Base-by-base conservation (phyloP, 2,888 invertebrate species). In the Nymphalis polychloros region DNA sequence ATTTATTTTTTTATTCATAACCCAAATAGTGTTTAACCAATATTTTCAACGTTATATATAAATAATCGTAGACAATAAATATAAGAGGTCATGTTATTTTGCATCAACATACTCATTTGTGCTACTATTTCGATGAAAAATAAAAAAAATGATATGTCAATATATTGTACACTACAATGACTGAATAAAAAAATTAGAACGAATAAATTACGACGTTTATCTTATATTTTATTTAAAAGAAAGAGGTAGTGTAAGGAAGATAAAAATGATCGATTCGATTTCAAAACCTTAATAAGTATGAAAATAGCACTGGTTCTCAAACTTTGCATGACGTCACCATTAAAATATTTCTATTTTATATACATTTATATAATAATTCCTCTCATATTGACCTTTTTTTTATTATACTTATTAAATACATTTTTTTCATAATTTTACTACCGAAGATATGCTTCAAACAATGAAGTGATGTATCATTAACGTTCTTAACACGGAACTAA, bases 351-450 rank as follows among this genome's bases (percentile, higher is more conserved):
- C 82, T 89, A 85, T 86, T 78, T 84, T 91, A 90, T 91, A 75
- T 91, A 91, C 90, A 90, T 83, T 87, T 87, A 87, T 85, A 85
- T 82, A 85, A 89, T 90, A 91, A 86, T 91, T 92, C 90, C 91
- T 92, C 91, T 91, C 91, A 85, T 90, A 84, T 90, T 92, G 91
- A 92, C 92, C 91, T 91, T 90, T 90, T n/a, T 84, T 78, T 55
- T 31, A 55, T 55, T 84, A 84, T 75, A 86, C 84, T 90, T 91
- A 90, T 83, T 61, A 67, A 84, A 82, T 84, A 82, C 82, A 78
- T 78, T 82, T 76, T 76, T 71, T 72, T 77, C 79, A 81, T 80
- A 79, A 82, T 80, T 79, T 75, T 64, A 79, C 85, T 90, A 90
- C 80, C 80, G 76, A 81, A 86, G 91, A 92, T 91, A 91, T 92